Percentiles rank a stretch among this genome's conserved stretches.
Conservation (phyloP, 1,140 invertebrate species). For the Aphis craccivora region DNA sequence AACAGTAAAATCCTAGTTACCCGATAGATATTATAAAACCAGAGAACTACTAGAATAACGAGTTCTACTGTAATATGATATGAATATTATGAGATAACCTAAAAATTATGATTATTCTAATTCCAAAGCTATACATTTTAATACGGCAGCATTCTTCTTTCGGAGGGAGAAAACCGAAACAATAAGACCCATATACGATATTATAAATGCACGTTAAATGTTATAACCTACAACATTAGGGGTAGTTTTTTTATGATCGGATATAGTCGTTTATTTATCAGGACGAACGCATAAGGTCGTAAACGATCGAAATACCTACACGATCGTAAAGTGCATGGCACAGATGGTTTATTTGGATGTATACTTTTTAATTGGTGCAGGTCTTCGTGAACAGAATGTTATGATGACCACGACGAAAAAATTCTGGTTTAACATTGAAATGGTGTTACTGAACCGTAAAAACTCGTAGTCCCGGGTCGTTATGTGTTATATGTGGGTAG, state of each 20-base stretch:
- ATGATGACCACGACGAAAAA: not conserved
- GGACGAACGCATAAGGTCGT: not conserved
- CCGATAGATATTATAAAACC: too few relatives aligned
- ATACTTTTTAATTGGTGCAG: not conserved
- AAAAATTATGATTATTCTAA: not conserved
- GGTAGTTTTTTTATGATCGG: not conserved
- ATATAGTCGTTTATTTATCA: not conserved
- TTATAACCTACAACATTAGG: not conserved
- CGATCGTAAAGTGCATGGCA: not conserved
- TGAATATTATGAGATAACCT: not conserved
- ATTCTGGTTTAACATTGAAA: not conserved
- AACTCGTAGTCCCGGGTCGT: not conserved
- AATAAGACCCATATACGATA: not conserved
- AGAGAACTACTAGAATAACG: too few relatives aligned
- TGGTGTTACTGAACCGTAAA: not conserved
- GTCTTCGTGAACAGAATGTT: not conserved
- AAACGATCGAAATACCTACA: not conserved
- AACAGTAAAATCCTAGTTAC: too few relatives aligned
- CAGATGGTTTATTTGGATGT: not conserved
- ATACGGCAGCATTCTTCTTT: too few relatives aligned
- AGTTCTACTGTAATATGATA: not conserved
- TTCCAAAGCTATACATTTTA: not conserved
- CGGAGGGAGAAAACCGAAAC: not conserved
- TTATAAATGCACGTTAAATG: too few relatives aligned
- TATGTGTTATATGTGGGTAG: not conserved